A percentile compares a stretch with the other conserved stretches of the same genome.
phyloP scores from a whole-genome alignment of 2,113 vertebrate genomes.

The Sylvilagus bachmani region DNA sequence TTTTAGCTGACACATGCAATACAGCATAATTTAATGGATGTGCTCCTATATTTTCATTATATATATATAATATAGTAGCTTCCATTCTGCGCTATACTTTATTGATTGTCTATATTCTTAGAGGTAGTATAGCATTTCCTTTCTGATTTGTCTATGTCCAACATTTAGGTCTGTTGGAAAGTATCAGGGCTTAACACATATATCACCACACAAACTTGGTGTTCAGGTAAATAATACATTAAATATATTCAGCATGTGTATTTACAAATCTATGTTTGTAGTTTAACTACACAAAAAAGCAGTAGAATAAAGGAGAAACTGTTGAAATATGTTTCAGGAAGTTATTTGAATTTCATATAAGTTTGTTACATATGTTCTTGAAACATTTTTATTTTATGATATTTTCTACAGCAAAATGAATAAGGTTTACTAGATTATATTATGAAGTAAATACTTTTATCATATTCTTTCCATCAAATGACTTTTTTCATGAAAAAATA shows the following conservation, averaged over 20 bases:
- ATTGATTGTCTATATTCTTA: neutral
- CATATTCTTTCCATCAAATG: neutral
- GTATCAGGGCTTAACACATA: neutral
- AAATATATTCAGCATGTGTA: neutral
- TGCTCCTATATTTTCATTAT: neutral
- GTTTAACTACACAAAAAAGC: neutral
- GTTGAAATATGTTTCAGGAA: neutral
- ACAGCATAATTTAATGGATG: neutral
- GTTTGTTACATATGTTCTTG: neutral
- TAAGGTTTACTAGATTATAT: neutral
- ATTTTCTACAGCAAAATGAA: neutral
- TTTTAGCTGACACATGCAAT: no score
- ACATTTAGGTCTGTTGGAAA: neutral
- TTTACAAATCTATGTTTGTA: neutral
- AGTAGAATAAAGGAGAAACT: neutral
- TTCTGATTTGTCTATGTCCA: neutral
- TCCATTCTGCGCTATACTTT: neutral
- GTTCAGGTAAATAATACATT: neutral
- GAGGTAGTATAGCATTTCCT: neutral
- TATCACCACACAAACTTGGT: neutral
- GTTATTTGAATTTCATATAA: neutral
- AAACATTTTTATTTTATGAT: neutral
- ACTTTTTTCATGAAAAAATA: neutral
- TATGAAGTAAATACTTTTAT: neutral
- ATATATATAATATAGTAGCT: neutral